Percentiles rank a stretch among this genome's conserved stretches.
phyloP scores from a whole-genome alignment of 2,113 vertebrate species.

The Hydropotes inermis region DNA sequence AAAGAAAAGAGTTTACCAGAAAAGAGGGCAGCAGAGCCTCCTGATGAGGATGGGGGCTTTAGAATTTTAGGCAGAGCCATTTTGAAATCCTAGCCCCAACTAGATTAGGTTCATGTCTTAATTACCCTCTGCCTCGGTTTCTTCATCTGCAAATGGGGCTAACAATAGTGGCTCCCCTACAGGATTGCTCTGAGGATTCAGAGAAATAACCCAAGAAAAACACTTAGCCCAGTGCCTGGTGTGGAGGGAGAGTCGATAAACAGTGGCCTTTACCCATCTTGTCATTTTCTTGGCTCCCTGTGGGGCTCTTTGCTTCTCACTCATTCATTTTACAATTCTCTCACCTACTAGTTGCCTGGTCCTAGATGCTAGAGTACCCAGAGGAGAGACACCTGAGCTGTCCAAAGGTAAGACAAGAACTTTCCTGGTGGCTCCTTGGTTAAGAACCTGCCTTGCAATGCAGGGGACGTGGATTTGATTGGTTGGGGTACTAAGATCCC shows the following conservation, averaged over 20 bases:
- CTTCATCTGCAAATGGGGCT: not conserved
- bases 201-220: not conserved
- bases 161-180: not conserved
- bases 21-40: not conserved
- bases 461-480: not conserved
- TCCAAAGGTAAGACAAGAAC: not conserved
- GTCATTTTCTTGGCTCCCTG: not conserved
- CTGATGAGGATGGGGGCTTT: not conserved
- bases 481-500: not conserved
- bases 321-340: not conserved
- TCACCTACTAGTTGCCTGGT: not conserved
- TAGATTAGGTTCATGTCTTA: not conserved
- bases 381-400: not conserved
- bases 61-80: not conserved
- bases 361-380: not conserved
- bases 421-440: not conserved
- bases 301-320: not conserved
- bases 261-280: not conserved
- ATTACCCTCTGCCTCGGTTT: not conserved
- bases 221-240: not conserved
- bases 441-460: not conserved
- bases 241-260: not conserved
- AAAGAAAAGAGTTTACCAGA: not conserved
- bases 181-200: not conserved
- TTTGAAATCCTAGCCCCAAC: not conserved